Conservation (phyloP, 2,113 vertebrate species). For the Eclectus roratus region DNA sequence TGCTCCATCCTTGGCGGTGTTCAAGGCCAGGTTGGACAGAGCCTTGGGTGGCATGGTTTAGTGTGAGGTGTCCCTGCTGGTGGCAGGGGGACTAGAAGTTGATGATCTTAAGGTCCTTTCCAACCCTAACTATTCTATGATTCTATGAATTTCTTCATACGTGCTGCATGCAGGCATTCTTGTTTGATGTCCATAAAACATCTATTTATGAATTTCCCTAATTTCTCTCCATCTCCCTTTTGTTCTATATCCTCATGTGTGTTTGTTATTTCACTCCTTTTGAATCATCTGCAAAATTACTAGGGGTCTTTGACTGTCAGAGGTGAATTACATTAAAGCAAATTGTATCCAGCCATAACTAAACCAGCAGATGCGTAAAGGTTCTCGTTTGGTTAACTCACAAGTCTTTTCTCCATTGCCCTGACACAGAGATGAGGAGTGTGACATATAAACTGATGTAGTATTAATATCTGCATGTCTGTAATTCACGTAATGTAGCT, state of each 20-base stretch:
- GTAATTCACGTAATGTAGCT: background rate
- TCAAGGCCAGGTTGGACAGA: too few relatives aligned
- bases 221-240: background rate
- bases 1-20: too few relatives aligned
- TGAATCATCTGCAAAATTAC: background rate
- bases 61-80: too few relatives aligned
- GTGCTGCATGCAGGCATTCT: background rate
- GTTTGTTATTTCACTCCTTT: background rate
- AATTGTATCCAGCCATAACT: background rate
- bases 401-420: background rate
- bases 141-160: background rate
- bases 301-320: background rate
- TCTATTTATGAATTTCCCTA: background rate
- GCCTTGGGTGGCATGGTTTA: too few relatives aligned
- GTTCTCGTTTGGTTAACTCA: background rate
- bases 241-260: background rate
- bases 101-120: background rate
- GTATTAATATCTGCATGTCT: background rate
- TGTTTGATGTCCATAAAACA: background rate
- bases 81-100: too few relatives aligned
- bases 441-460: background rate
- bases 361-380: background rate
- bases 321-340: background rate
- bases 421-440: background rate
- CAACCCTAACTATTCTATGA: background rate